Evolutionary conservation across 2,113 vertebrate species (phyloP).

Genomic region (Sula dactylatra): DNA sequence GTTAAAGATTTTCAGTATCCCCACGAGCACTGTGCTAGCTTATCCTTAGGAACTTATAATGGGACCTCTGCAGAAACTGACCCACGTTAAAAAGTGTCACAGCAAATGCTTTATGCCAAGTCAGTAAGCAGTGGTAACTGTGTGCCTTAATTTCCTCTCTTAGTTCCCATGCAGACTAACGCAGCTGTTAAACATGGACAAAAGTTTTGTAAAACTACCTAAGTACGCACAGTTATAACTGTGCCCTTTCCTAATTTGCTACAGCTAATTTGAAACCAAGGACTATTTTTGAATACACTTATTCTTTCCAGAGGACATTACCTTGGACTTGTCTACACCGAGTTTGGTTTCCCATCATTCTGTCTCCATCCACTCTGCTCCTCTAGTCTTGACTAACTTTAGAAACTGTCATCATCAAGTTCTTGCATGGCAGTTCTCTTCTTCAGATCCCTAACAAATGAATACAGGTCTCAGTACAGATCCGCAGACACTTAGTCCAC

Average conservation of each 20-base stretch:
- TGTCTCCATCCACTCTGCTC: not conserved
- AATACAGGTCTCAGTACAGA: not conserved
- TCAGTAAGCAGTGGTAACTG: not conserved
- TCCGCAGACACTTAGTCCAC: accelerated
- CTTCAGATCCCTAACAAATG: not conserved
- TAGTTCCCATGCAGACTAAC: not conserved
- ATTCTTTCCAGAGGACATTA: not conserved
- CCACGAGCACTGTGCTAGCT: not conserved
- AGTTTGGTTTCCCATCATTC: not conserved
- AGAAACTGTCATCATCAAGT: not conserved
- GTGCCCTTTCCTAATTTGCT: not conserved
- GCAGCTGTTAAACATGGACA: not conserved
- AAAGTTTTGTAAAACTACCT: not conserved
- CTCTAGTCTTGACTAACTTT: not conserved
- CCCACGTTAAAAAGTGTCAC: not conserved
- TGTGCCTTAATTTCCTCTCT: not conserved
- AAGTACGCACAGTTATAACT: not conserved
- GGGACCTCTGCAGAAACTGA: not conserved
- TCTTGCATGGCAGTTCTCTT: not conserved
- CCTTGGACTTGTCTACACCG: not conserved
- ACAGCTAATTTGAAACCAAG: not conserved
- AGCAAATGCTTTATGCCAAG: not conserved
- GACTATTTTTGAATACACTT: not conserved
- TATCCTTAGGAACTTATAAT: not conserved
- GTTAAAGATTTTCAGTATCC: not conserved